Percentiles rank a stretch among this genome's conserved stretches.
These are phyloP conservation scores for Rostratula benghalensis DNA, from an alignment of 2,113 vertebrate species.

Conservation along the genomic window DNA sequence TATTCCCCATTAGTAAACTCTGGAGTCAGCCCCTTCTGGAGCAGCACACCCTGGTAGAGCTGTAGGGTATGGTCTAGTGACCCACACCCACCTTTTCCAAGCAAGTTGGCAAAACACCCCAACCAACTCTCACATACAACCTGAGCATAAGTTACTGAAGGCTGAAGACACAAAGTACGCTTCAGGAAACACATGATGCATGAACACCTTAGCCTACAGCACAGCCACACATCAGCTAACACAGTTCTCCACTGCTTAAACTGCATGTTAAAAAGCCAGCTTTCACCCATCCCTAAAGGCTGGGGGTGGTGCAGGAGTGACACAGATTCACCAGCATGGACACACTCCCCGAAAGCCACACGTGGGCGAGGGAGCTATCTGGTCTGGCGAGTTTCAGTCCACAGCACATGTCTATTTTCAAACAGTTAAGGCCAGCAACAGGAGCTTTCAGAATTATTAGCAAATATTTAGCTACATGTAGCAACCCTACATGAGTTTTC, in stretches of 20 bases:
- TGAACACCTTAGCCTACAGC: neutral
- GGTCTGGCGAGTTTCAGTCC: neutral
- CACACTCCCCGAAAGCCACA: neutral
- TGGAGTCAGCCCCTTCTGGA: neutral
- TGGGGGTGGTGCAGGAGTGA: neutral
- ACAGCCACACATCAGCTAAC: neutral
- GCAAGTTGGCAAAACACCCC: neutral
- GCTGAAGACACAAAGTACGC: neutral
- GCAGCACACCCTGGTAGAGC: accelerated
- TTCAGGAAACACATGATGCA: accelerated
- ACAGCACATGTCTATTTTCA: neutral
- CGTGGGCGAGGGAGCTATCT: neutral
- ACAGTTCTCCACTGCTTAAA: neutral
- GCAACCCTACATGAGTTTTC: neutral
- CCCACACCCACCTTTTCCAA: neutral
- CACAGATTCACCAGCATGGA: neutral
- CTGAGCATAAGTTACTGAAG: neutral
- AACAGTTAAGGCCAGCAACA: neutral
- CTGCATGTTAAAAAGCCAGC: neutral
- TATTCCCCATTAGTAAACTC: neutral
- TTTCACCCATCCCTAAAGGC: neutral
- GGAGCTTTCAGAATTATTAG: neutral
- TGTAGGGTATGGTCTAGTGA: neutral
- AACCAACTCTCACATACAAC: neutral
- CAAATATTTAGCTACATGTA: neutral